Conservation (phyloP, 2,113 vertebrate genomes). For the Macquaria ambigua region DNA sequence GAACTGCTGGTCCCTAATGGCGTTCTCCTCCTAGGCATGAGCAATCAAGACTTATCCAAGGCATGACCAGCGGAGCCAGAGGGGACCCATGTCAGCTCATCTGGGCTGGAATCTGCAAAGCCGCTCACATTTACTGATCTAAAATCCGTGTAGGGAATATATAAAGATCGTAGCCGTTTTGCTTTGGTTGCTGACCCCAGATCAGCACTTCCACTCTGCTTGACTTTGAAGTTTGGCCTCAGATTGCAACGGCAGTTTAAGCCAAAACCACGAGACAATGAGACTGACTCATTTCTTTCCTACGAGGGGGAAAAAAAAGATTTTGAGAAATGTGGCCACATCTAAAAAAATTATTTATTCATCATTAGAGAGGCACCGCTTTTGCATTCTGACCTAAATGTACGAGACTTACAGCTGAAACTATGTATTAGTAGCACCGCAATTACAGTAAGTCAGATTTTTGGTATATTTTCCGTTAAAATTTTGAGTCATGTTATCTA, state of each 20-base stretch:
- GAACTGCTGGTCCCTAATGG: slow-evolving; percentile 74
- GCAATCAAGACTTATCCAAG: slow-evolving; percentile 73
- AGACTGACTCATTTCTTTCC: slow-evolving; percentile 55
- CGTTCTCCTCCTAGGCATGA: slow-evolving; percentile 65
- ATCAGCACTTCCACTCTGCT: slow-evolving; percentile 31
- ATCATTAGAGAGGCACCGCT: slow-evolving; percentile 22
- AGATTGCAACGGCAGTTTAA: slow-evolving; percentile 25
- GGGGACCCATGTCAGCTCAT: slow-evolving; percentile 34
- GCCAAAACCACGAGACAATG: slow-evolving; percentile 61
- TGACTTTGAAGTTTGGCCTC: slow-evolving; percentile 44
- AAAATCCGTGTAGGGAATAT: neutral
- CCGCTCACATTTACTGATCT: neutral
- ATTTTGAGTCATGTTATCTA: neutral
- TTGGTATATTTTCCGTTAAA: neutral
- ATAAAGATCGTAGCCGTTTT: slow-evolving; percentile 13
- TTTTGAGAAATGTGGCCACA: slow-evolving; percentile 47
- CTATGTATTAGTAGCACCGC: neutral
- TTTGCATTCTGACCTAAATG: slow-evolving; percentile 2
- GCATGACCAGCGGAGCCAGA: slow-evolving; percentile 60
- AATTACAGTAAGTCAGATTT: neutral
- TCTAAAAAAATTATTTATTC: neutral
- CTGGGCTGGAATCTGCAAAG: slow-evolving; percentile 3
- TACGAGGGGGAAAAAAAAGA: neutral
- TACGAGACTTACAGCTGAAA: neutral
- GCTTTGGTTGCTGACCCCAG: slow-evolving; percentile 34